Evolutionary conservation across 2,888 invertebrate genomes (phyloP).

Genomic region (Zonitis immaculata): DNA sequence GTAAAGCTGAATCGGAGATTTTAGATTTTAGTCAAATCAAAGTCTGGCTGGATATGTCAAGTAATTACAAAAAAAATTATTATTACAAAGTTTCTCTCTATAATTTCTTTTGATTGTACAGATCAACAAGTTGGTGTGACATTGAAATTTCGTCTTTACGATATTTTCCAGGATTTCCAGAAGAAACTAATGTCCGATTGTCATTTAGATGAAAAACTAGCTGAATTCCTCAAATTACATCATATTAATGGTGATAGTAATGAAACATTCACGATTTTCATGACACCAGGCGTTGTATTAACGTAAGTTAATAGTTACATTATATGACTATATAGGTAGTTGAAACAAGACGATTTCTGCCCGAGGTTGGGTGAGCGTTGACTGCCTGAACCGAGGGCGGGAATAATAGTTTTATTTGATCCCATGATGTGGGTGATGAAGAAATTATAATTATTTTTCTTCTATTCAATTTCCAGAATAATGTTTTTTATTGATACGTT

Average conservation of each 20-base stretch:
- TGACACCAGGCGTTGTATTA: constrained; percentile 79
- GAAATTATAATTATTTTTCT: neutral
- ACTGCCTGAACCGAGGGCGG: too few species aligned
- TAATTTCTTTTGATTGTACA: too few species aligned
- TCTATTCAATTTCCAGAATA: constrained; percentile 56
- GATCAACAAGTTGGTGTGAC: constrained; percentile 80
- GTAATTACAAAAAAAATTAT: constrained; percentile 49
- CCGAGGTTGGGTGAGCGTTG: too few species aligned
- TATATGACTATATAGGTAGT: too few species aligned
- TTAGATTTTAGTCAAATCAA: constrained; percentile 60
- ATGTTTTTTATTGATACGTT: constrained; percentile 81
- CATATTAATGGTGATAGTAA: constrained; percentile 62
- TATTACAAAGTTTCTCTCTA: too few species aligned
- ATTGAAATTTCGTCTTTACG: constrained; percentile 63
- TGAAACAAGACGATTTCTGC: too few species aligned
- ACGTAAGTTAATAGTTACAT: constrained; percentile 56
- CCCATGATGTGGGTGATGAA: too few species aligned
- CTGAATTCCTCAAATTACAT: constrained; percentile 61
- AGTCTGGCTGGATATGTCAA: constrained; percentile 71
- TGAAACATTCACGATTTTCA: constrained; percentile 71
- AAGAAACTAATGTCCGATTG: constrained; percentile 61
- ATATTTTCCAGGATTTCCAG: constrained; percentile 65
- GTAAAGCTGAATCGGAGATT: constrained; percentile 52
- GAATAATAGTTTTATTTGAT: too few species aligned
- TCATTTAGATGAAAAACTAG: constrained; percentile 55